Base-by-base conservation (phyloP, 2,888 invertebrate species). In the Drosophila siamana region DNA sequence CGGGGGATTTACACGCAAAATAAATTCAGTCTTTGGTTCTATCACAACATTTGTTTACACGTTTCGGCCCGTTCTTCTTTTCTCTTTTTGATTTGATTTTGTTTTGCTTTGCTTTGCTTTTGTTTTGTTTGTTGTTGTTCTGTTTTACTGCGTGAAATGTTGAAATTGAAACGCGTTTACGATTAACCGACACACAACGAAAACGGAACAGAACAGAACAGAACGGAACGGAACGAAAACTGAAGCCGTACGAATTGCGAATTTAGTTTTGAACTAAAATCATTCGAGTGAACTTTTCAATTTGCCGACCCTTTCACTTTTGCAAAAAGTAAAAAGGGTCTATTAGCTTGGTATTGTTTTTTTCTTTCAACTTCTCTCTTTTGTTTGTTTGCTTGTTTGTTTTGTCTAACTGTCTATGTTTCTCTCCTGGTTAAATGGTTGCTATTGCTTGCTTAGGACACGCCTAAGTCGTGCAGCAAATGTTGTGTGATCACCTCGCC, bases 11-110 rank as follows among this genome's bases (percentile, higher is more conserved):
- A 85, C 89, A 85, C 88, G 88, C 85, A 86, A 91, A 91, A 90
- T 85, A 89, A 91, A 91, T 92, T 92, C 92, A 92, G 92, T 92
- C 92, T 92, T 92, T 92, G 92, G 92, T 91, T 91, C 91, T 92
- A 92, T 92, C 92, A 92, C 92, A 92, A 92, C 92, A 92, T 92
- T 92, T 92, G 92, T 91, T 91, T 91, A 91, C 92, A 91, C 91
- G 91, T 90, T 92, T 81, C 84, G 86, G 79, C 79, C 70, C 77
- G 66, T 79, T 81, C 70, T 65, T 61, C 26, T 52, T 76, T 76
- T 44, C 43, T 59, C 30, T 30, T 9, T 30, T 33, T n/a, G n/a
- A n/a, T 33, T 33, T 28, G 28, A 28, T 48, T 76, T 57, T 36
- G 60, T 55, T 55, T 46, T 44, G 41, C 44, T 62, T 54, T 66